Percentiles rank a stretch among this genome's conserved stretches.
Conservation (phyloP, 2,113 vertebrate genomes). For the Xerus inauris region DNA sequence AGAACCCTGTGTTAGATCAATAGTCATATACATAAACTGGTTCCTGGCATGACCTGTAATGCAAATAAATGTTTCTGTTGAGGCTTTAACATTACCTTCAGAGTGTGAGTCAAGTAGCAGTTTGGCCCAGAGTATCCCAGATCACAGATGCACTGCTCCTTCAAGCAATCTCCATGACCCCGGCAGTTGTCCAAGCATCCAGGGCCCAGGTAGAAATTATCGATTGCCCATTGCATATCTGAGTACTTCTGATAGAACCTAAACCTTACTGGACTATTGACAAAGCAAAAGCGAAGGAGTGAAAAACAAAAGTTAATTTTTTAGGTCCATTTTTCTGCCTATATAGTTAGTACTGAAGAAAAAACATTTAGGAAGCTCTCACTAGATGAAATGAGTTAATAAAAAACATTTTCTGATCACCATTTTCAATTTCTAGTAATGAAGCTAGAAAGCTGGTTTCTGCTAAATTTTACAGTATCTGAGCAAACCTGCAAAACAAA, state of each 20-base stretch:
- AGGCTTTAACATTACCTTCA: conserved; percentile 92
- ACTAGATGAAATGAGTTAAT: not conserved
- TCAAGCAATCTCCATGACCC: conserved; percentile 97
- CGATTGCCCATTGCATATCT: conserved; percentile 96
- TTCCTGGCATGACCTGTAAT: not conserved
- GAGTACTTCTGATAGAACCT: conserved; percentile 98
- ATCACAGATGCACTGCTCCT: conserved; percentile 96
- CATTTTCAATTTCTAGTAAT: conserved; percentile 27
- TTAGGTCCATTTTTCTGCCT: not conserved
- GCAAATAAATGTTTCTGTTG: not conserved
- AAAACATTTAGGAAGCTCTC: not conserved
- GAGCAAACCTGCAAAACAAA: not conserved
- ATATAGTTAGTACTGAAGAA: not conserved
- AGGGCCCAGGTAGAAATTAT: conserved; percentile 98
- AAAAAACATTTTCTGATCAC: not conserved
- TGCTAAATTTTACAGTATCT: conserved; percentile 39
- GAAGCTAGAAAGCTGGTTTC: not conserved
- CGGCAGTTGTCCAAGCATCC: conserved; percentile 94
- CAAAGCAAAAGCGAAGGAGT: conserved; percentile 69
- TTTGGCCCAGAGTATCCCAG: conserved; percentile 95
- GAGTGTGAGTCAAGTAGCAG: conserved; percentile 92
- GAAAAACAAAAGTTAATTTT: conserved; percentile 49
- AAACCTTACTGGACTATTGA: conserved; percentile 93
- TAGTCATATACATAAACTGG: not conserved
- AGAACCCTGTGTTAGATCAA: not conserved